Evolutionary conservation across 1,140 invertebrate genomes (phyloP).

Genomic region (Halesus radiatus): DNA sequence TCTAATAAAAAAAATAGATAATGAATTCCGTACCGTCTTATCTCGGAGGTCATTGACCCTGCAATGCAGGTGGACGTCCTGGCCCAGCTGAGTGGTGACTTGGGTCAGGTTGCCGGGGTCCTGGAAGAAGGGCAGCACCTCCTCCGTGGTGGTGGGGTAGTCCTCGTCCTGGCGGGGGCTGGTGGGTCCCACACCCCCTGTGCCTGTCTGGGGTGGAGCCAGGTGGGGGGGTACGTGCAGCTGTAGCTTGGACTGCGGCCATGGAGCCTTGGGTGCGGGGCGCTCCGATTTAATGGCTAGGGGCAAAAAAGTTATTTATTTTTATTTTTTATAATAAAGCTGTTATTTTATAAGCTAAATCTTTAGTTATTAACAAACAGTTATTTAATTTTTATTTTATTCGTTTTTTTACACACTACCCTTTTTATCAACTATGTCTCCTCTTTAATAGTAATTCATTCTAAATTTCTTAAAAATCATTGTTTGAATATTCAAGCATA

Average conservation of each 20-base stretch:
- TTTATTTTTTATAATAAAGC: no score
- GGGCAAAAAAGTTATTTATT: not conserved
- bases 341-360: no score
- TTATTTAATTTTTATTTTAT: no score
- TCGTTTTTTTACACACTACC: no score
- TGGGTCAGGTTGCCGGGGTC: conserved; percentile 68
- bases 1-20: no score
- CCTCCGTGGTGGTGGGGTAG: conserved; percentile 58
- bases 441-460: no score
- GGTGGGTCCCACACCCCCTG: not conserved
- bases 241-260: conserved; percentile 40
- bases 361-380: no score
- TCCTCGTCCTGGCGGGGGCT: not conserved
- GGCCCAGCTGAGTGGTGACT: conserved; percentile 74
- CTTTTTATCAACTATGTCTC: no score
- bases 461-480: no score
- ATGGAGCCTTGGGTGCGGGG: conserved; percentile 17
- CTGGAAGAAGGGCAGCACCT: conserved; percentile 71
- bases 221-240: conserved; percentile 38
- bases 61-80: conserved; percentile 75
- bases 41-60: conserved; percentile 76
- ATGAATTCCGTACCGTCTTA: conserved; percentile 78
- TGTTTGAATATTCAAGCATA: no score
- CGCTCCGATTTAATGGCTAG: conserved; percentile 37
- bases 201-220: not conserved